Conservation (phyloP, 2,888 invertebrate species). For the Leucoptera coffeella region DNA sequence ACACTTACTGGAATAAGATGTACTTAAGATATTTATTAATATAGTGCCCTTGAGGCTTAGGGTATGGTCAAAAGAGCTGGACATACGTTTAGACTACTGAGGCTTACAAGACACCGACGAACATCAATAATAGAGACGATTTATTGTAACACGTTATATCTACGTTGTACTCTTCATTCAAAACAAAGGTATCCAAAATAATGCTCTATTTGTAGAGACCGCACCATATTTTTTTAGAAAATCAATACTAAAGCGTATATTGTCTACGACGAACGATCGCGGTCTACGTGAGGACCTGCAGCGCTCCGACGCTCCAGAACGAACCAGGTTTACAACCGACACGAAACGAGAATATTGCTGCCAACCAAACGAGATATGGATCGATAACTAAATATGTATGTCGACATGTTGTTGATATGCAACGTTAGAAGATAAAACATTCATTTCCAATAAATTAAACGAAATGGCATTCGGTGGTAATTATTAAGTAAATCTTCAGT, state of each 20-base stretch:
- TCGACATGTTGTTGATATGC: conserved; percentile 49
- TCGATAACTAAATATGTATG: background rate
- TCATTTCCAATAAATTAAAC: conserved; percentile 21
- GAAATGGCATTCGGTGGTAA: conserved; percentile 47
- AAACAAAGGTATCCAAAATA: conserved; percentile 51
- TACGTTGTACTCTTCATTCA: conserved; percentile 48
- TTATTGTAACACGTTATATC: conserved; percentile 39
- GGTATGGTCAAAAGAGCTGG: no score
- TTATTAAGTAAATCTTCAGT: conserved; percentile 25
- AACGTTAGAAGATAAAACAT: conserved; percentile 45
- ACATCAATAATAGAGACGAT: no score
- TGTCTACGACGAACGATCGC: no score
- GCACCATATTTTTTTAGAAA: conserved; percentile 23
- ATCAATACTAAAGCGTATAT: conserved; percentile 40
- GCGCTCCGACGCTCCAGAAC: no score
- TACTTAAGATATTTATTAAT: conserved; percentile 27
- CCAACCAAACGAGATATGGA: no score
- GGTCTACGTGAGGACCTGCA: no score
- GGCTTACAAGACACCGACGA: no score
- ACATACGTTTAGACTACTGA: no score
- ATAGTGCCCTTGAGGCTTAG: conserved; percentile 13
- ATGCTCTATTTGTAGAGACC: conserved; percentile 15
- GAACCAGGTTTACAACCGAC: no score
- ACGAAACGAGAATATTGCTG: no score
- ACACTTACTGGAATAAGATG: no score